phyloP scores from a whole-genome alignment of 2,113 vertebrate genomes.

The Amblyornis subalaris region DNA sequence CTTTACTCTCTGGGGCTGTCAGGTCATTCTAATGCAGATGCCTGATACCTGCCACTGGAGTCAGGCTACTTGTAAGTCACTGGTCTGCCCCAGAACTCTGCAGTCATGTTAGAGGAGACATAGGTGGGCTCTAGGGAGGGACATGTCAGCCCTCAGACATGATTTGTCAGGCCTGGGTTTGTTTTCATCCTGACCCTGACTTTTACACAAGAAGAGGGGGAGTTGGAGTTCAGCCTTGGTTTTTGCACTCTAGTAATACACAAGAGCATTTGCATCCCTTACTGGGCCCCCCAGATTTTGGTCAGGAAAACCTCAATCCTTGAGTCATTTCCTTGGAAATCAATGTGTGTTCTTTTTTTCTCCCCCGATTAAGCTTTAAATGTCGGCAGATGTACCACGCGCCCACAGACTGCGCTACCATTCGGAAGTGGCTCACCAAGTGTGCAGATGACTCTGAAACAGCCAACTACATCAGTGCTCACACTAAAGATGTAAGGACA shows the following conservation, averaged over 20 bases:
- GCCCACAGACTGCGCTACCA: constrained; percentile 97
- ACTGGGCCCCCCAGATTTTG: not conserved
- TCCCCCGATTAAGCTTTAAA: constrained; percentile 82
- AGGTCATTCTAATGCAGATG: not conserved
- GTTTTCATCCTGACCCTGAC: not conserved
- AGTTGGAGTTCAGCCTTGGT: not conserved
- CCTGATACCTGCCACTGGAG: not conserved
- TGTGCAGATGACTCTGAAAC: constrained; percentile 99
- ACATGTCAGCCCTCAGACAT: not conserved
- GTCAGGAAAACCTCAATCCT: not conserved
- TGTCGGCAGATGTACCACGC: constrained; percentile 99
- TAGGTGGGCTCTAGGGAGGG: not conserved
- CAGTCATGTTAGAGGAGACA: not conserved
- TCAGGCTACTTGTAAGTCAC: not conserved
- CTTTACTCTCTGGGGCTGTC: not conserved
- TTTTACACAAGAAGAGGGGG: not conserved
- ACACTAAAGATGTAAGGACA: constrained; percentile 98
- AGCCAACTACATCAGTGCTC: constrained; percentile 99
- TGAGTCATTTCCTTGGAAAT: not conserved
- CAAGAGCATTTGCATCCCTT: not conserved
- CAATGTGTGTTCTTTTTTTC: not conserved
- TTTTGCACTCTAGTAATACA: not conserved
- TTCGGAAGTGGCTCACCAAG: constrained; percentile 98
- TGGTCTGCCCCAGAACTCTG: not conserved
- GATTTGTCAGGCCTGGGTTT: not conserved